These are phyloP conservation scores for Etheostoma cragini DNA, from an alignment of 2,113 vertebrate species.

Conservation along the genomic window DNA sequence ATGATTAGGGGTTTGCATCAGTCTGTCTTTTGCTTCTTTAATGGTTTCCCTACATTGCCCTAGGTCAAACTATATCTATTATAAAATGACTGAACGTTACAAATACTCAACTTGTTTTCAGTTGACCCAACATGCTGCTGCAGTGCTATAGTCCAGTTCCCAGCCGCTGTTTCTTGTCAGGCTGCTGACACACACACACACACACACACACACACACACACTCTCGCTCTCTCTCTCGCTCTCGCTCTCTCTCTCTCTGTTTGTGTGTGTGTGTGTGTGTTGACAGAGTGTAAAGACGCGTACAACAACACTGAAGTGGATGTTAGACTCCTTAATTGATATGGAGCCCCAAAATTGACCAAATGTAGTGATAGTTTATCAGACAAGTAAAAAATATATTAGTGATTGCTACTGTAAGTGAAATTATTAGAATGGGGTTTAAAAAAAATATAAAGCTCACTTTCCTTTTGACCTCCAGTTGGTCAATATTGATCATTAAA, in stretches of 20 bases:
- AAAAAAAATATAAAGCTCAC: neutral
- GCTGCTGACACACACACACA: neutral
- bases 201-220: no score
- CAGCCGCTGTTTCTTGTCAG: neutral
- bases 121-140: conserved; percentile 10
- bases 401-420: neutral
- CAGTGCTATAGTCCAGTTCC: neutral
- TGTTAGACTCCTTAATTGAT: neutral
- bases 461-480: no score
- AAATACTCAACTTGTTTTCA: conserved; percentile 24
- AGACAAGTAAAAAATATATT: neutral
- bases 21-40: conserved; percentile 47
- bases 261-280: no score
- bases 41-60: conserved; percentile 29
- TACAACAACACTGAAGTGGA: neutral
- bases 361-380: neutral
- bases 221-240: no score
- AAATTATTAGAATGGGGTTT: neutral
- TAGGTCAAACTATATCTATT: conserved; percentile 15
- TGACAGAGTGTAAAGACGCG: neutral
- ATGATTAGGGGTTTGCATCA: conserved; percentile 50
- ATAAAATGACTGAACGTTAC: conserved; percentile 15
- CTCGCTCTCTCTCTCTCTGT: no score
- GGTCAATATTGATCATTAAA: no score
- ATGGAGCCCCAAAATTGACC: neutral